phyloP scores from a whole-genome alignment of 2,113 vertebrate species.

The Sturnira hondurensis region DNA sequence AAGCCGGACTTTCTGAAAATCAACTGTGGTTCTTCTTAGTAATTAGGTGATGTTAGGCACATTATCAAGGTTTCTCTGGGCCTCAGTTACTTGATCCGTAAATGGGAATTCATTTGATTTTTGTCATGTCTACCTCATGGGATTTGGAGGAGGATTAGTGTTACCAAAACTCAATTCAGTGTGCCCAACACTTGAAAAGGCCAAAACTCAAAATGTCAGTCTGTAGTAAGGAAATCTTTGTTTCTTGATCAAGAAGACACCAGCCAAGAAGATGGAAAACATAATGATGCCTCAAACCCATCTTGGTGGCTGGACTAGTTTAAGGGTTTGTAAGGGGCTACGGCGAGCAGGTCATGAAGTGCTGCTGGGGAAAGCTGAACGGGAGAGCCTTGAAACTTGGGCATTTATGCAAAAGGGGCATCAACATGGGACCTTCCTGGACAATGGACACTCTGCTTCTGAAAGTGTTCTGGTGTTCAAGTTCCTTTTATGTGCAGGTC shows the following conservation, averaged over 20 bases:
- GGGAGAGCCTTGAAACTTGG: neutral
- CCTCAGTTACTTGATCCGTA: neutral
- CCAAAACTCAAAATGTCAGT: neutral
- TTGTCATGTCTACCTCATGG: neutral
- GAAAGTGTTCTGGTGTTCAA: neutral
- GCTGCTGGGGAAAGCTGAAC: neutral
- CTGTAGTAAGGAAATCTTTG: neutral
- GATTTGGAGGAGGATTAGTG: neutral
- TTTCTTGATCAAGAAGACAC: neutral
- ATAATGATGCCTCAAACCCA: neutral
- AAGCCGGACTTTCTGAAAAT: neutral
- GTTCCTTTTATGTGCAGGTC: too few relatives aligned
- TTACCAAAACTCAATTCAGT: neutral
- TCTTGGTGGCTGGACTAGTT: neutral
- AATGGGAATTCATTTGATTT: neutral
- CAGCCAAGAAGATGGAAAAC: neutral
- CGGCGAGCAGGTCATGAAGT: neutral
- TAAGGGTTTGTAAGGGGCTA: neutral
- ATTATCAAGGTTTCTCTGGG: neutral
- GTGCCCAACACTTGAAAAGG: neutral
- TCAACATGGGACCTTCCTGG: neutral
- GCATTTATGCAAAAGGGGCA: neutral
- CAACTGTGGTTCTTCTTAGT: neutral
- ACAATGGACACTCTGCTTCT: neutral
- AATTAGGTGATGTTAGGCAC: neutral